These are phyloP conservation scores for Hypolimnas misippus DNA, from an alignment of 2,888 invertebrate genomes.

Conservation along the genomic window DNA sequence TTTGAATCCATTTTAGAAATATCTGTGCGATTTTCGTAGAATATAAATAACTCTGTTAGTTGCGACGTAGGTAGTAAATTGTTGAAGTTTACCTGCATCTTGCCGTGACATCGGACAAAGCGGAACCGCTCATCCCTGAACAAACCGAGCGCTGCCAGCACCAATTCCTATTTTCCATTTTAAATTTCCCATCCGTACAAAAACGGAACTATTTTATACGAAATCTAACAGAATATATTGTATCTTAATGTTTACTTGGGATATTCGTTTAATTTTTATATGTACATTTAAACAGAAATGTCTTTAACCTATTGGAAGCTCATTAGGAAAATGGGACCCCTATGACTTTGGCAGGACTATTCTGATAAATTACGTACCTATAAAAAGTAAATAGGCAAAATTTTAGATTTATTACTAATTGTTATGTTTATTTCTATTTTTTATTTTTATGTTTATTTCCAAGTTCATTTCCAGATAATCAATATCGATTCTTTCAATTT, in stretches of 20 bases:
- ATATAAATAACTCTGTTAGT: conserved; percentile 41
- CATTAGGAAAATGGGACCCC: too few relatives aligned
- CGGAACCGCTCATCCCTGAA: conserved; percentile 56
- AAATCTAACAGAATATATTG: too few relatives aligned
- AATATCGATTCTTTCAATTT: too few relatives aligned
- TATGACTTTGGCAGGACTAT: not conserved
- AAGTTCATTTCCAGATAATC: too few relatives aligned
- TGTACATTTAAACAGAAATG: too few relatives aligned
- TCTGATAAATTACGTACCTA: too few relatives aligned
- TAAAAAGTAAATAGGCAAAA: too few relatives aligned
- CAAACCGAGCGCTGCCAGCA: conserved; percentile 58
- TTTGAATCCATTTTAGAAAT: not conserved
- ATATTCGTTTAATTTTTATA: not conserved
- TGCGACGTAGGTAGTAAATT: conserved; percentile 55
- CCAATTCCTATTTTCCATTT: conserved; percentile 76
- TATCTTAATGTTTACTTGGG: too few relatives aligned
- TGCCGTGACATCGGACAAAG: conserved; percentile 64
- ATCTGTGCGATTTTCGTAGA: not conserved
- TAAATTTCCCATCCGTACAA: conserved; percentile 71
- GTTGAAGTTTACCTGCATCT: conserved; percentile 65
- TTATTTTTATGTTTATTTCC: not conserved
- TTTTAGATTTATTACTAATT: too few relatives aligned
- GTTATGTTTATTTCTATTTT: not conserved
- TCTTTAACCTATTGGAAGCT: too few relatives aligned
- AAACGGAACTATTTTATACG: conserved; percentile 44